Evolutionary conservation across 2,113 vertebrate species (phyloP).

Genomic region (Sphaerodactylus townsendi): DNA sequence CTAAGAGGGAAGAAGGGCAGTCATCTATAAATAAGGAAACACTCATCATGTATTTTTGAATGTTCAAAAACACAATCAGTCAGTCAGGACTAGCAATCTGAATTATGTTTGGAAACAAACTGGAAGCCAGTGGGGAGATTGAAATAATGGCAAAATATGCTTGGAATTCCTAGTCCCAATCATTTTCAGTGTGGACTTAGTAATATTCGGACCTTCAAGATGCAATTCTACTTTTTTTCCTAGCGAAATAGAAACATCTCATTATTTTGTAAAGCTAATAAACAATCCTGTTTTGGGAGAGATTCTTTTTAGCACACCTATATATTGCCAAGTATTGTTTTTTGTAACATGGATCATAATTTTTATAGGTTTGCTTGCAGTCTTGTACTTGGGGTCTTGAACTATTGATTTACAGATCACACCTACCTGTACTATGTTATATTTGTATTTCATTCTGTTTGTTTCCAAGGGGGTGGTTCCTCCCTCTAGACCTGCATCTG

Average conservation of each 20-base stretch:
- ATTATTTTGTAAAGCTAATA: slow-evolving; percentile 2
- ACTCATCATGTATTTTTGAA: too few species aligned
- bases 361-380: neutral
- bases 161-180: too few species aligned
- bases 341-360: neutral
- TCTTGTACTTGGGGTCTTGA: neutral
- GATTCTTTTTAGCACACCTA: slow-evolving; percentile 26
- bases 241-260: neutral
- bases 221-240: slow-evolving; percentile 13
- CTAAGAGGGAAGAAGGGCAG: too few species aligned
- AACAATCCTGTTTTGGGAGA: slow-evolving; percentile 18
- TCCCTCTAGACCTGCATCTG: neutral
- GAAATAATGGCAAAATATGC: too few species aligned
- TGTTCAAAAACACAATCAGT: too few species aligned
- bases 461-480: neutral
- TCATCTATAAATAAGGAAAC: too few species aligned
- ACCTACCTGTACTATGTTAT: neutral
- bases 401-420: neutral
- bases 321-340: slow-evolving; percentile 33
- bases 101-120: too few species aligned
- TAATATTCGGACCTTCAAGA: slow-evolving; percentile 20
- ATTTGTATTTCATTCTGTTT: neutral
- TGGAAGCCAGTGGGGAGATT: too few species aligned
- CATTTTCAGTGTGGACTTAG: neutral
- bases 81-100: too few species aligned